Evolutionary conservation across 2,888 invertebrate species (phyloP), one percentile per base, ranked within the genome.

Genomic region (Eupelmus urozonus): DNA sequence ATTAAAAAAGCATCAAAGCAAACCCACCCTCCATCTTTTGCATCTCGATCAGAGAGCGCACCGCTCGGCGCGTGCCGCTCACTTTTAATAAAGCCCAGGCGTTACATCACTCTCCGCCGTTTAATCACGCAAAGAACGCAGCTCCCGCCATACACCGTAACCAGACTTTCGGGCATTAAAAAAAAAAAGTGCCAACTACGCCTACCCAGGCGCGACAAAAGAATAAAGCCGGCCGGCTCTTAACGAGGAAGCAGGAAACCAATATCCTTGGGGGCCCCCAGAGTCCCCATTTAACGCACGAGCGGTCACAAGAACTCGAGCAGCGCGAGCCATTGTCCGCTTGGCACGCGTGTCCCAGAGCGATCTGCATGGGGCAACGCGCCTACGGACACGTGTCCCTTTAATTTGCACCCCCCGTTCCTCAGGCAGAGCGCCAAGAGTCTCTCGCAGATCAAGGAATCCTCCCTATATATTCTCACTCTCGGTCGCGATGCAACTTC

Each of bases 331-430:
- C 63, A 63, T 63, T 72, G 72, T 70, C 45, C 57, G 80, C 62
- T n/a, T n/a, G 82, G 79, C 82, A 83, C 83, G 82, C 82, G 81
- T n/a, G n/a, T 75, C 72, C 55, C 9, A 45, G 13, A 34, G 25
- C 80, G 81, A 82, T 83, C 83, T 82, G 80, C 84, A 82, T 81
- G 81, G 77, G 45, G 80, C 67, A 79, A 81, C 78, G 60, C 76
- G 85, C 83, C 9, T 25, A 23, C 1, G 16, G 79, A 76, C 87
- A 87, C 87, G 87, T 87, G 87, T 85, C 87, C 81, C 83, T 85
- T 85, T 85, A 85, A 87, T 87, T 86, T 86, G 85, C 83, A 84
- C 82, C 85, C 83, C 76, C 63, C 81, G 78, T 81, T 69, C 79
- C 74, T 77, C 76, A 73, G 70, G 76, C 80, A 42, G 16, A 23